phyloP scores from a whole-genome alignment of 23 tunicate species.

The Ciona savignyi region DNA sequence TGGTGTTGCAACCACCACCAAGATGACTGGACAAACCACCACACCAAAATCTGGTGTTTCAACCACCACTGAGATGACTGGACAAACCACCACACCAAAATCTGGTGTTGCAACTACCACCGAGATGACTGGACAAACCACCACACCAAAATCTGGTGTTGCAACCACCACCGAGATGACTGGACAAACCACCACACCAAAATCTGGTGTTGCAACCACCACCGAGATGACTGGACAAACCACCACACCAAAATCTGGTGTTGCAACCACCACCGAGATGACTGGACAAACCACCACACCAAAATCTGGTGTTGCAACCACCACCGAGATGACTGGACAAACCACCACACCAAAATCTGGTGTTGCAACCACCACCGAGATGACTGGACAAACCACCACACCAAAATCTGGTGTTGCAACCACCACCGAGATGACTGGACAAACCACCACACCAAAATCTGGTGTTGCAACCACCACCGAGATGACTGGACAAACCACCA shows the following conservation, averaged over 20 bases:
- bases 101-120: constrained; percentile 42
- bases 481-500: constrained; percentile 26
- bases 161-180: constrained; percentile 18
- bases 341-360: constrained; percentile 8
- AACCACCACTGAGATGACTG: constrained; percentile 13
- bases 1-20: too few species aligned
- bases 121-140: constrained; percentile 1
- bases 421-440: constrained; percentile 2
- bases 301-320: constrained; percentile 11
- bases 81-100: constrained; percentile 19
- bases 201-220: constrained; percentile 9
- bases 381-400: background rate
- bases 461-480: constrained; percentile 20
- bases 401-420: constrained; percentile 24
- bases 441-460: constrained; percentile 15
- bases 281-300: constrained; percentile 12
- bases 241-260: constrained; percentile 20
- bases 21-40: constrained; percentile 16
- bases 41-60: constrained; percentile 12
- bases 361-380: background rate
- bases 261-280: constrained; percentile 12
- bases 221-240: background rate
- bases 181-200: constrained; percentile 11
- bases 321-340: background rate
- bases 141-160: constrained; percentile 26